Conservation (phyloP, 2,888 invertebrate species). For the Diarsia dahlii region DNA sequence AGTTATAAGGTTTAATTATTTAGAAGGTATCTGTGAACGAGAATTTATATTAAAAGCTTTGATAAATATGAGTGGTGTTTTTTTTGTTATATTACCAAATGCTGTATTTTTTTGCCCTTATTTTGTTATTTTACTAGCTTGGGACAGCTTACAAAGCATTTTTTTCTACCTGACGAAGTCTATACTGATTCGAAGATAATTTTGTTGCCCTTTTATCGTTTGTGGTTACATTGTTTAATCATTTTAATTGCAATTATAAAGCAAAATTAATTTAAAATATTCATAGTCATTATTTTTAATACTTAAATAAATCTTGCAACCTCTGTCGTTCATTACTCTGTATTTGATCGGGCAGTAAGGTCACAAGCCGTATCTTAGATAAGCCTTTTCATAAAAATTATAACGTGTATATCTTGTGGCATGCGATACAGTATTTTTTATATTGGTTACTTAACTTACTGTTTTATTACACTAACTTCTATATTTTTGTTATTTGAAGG, state of each 20-base stretch:
- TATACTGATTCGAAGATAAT: too few relatives aligned
- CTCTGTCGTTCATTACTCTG: conserved; percentile 61
- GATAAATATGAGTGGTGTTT: neutral
- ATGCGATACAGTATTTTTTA: conserved; percentile 42
- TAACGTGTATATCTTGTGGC: conserved; percentile 60
- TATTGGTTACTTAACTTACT: conserved; percentile 2
- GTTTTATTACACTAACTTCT: conserved; percentile 6
- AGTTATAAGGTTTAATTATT: neutral
- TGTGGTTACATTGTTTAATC: neutral
- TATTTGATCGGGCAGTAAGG: conserved; percentile 63
- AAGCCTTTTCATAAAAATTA: conserved; percentile 60
- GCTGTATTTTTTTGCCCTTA: neutral
- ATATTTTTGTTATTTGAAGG: neutral
- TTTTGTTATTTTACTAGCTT: neutral
- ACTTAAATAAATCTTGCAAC: neutral
- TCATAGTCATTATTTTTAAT: too few relatives aligned
- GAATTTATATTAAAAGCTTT: neutral
- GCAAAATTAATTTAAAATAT: too few relatives aligned
- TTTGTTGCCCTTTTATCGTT: too few relatives aligned
- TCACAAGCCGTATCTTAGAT: conserved; percentile 60
- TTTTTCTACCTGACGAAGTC: too few relatives aligned
- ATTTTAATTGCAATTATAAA: too few relatives aligned
- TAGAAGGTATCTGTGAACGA: neutral
- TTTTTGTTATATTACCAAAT: neutral
- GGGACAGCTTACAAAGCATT: too few relatives aligned